Percentiles rank a stretch among this genome's conserved stretches.
phyloP scores from a whole-genome alignment of 2,888 invertebrate genomes.

The Apamea sordens region DNA sequence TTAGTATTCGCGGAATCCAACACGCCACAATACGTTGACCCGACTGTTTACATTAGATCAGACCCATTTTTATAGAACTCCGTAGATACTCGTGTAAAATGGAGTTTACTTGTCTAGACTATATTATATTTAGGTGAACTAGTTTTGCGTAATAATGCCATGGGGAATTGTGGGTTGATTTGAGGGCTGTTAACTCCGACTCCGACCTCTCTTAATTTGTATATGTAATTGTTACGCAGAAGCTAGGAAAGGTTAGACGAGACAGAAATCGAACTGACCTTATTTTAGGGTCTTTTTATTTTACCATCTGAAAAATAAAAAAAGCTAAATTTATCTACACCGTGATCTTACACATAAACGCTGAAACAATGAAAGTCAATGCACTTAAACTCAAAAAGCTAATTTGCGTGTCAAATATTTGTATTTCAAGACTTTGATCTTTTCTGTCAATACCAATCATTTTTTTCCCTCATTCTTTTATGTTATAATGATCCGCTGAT shows the following conservation, averaged over 20 bases:
- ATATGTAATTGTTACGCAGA: not conserved
- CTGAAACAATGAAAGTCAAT: conserved; percentile 8
- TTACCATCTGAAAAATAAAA: not conserved
- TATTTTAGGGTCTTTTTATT: not conserved
- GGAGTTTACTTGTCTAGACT: conserved; percentile 65
- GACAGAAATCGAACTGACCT: not conserved
- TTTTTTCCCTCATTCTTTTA: not conserved
- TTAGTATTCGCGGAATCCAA: conserved; percentile 76
- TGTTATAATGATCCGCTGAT: conserved; percentile 13
- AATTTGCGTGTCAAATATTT: conserved; percentile 35
- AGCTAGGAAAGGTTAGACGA: not conserved
- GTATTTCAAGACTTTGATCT: conserved; percentile 31
- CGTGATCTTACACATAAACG: not conserved
- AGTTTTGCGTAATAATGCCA: conserved; percentile 59
- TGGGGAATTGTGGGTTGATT: conserved; percentile 11
- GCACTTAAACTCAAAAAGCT: not conserved
- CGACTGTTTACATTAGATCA: conserved; percentile 79
- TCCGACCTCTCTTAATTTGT: not conserved
- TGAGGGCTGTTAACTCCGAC: conserved; percentile 8
- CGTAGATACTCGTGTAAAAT: conserved; percentile 55
- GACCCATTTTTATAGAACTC: conserved; percentile 68
- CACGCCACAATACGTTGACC: conserved; percentile 82
- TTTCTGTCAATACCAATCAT: conserved; percentile 27
- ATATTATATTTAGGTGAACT: conserved; percentile 56
- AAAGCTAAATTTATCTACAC: not conserved